These are phyloP conservation scores for Sceliomorpha sp. DNA, from an alignment of 2,888 invertebrate genomes.

Conservation along the genomic window DNA sequence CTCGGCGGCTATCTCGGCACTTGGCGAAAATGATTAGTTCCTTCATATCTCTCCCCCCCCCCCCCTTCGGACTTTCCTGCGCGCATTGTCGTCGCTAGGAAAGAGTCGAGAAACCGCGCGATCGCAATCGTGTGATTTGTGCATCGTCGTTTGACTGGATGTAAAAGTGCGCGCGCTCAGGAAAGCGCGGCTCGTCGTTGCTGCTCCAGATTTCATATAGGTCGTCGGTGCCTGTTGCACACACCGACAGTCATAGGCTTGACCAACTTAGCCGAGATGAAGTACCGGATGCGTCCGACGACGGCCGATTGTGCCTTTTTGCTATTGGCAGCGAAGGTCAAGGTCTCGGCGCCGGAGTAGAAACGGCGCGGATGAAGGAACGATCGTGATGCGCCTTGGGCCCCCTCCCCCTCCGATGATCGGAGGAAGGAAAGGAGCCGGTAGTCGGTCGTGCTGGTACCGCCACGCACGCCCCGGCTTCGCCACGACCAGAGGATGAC, in stretches of 20 bases:
- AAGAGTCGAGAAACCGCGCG: constrained; percentile 24
- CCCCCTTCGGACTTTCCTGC: constrained; percentile 38
- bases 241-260: constrained; percentile 15
- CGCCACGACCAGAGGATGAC: constrained; percentile 13
- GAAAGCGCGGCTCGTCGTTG: constrained; percentile 24
- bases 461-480: constrained; percentile 16
- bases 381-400: constrained; percentile 21
- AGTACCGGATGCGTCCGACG: constrained; percentile 33
- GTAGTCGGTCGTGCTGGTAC: constrained; percentile 15
- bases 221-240: constrained; percentile 9
- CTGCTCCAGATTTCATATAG: constrained; percentile 45
- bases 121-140: constrained; percentile 46
- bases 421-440: constrained; percentile 17
- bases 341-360: constrained; percentile 38
- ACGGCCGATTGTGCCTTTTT: constrained; percentile 22
- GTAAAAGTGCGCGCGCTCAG: constrained; percentile 27
- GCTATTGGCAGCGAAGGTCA: constrained; percentile 31
- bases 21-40: too few relatives aligned
- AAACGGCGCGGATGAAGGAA: constrained; percentile 17
- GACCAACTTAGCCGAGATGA: constrained; percentile 27
- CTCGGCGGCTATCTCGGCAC: too few relatives aligned
- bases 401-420: constrained; percentile 12
- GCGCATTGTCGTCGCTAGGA: not conserved
- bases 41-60: too few relatives aligned
- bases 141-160: constrained; percentile 19